These are phyloP conservation scores for Sitta europaea DNA, from an alignment of 2,113 vertebrate genomes.

Conservation along the genomic window DNA sequence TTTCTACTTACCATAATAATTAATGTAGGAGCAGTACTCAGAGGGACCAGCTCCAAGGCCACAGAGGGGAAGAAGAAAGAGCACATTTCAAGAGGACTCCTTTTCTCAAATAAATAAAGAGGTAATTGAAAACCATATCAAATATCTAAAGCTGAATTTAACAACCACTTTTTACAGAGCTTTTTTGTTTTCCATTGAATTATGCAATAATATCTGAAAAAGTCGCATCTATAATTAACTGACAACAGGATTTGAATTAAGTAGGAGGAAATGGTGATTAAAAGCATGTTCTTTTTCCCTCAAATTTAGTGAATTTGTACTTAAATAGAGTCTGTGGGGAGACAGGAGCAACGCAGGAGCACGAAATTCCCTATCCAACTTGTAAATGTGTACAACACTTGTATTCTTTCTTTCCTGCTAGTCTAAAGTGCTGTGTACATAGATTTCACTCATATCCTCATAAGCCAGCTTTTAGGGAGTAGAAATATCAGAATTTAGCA, in stretches of 20 bases:
- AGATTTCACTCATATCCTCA: not conserved
- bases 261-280: not conserved
- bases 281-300: not conserved
- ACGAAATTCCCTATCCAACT: not conserved
- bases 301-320: not conserved
- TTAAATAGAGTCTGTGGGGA: not conserved
- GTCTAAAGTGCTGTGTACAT: not conserved
- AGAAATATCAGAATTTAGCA: not conserved
- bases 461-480: not conserved
- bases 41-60: conserved; percentile 44
- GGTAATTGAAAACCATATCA: conserved; percentile 65
- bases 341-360: not conserved
- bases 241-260: conserved; percentile 7
- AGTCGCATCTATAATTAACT: conserved; percentile 44
- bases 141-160: conserved; percentile 68
- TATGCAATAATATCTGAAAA: conserved; percentile 47
- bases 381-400: not conserved
- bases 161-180: conserved; percentile 59
- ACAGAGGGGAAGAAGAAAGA: conserved; percentile 47
- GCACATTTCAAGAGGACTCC: conserved; percentile 52
- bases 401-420: not conserved
- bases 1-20: conserved; percentile 57
- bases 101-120: conserved; percentile 65
- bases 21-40: conserved; percentile 49
- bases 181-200: conserved; percentile 67